Conservation (phyloP, 2,797 vertebrate species). For the Molothrus ater region DNA sequence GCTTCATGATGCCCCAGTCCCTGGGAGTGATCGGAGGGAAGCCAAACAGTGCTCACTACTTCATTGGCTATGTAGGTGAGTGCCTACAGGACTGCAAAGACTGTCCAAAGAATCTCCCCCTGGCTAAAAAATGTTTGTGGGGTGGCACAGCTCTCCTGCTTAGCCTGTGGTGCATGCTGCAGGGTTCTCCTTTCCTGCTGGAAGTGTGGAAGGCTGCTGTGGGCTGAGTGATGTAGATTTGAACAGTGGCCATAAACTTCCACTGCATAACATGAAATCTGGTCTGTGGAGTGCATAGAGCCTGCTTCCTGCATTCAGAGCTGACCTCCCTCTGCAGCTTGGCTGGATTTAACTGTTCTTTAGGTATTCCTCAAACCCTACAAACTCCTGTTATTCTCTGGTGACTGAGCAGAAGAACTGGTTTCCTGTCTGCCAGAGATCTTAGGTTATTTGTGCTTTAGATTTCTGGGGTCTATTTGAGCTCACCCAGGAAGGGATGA, state of each 20-base stretch:
- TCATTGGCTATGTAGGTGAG: conserved; percentile 98
- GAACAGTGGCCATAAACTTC: background rate
- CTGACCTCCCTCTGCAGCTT: background rate
- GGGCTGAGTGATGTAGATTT: background rate
- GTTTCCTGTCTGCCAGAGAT: background rate
- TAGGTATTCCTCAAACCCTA: background rate
- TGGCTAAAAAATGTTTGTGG: background rate
- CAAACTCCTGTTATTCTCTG: background rate
- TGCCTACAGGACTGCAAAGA: conserved; percentile 11
- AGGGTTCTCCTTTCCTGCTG: background rate
- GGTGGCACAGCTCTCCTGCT: background rate
- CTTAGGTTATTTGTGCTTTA: background rate
- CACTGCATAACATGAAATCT: background rate
- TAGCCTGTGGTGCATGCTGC: background rate
- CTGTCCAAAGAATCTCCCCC: background rate
- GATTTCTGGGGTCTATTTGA: background rate
- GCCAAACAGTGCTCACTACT: conserved; percentile 99
- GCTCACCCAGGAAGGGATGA: background rate
- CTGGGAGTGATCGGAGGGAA: conserved; percentile 98
- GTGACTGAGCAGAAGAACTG: too few species aligned
- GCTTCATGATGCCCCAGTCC: conserved; percentile 98
- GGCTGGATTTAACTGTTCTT: background rate
- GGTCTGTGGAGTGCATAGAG: background rate
- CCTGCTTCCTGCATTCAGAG: background rate
- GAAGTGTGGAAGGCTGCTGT: background rate